phyloP scores from a whole-genome alignment of 2,113 vertebrate species.

The Hippoglossus stenolepis region DNA sequence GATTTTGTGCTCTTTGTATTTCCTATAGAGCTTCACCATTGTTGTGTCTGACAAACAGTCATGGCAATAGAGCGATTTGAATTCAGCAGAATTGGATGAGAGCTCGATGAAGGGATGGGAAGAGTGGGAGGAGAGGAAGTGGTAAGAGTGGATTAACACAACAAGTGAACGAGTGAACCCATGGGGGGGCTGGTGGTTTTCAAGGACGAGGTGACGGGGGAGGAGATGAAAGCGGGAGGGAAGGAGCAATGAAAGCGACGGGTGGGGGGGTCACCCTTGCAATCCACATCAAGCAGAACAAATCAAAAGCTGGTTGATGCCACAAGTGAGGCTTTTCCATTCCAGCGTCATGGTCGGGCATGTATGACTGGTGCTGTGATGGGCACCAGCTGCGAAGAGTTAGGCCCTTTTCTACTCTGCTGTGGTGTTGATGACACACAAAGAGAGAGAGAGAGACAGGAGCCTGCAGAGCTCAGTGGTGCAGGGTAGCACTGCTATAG shows the following conservation, averaged over 20 bases:
- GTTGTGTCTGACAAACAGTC: constrained; percentile 19
- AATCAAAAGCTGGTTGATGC: constrained; percentile 57
- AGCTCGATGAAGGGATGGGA: constrained; percentile 18
- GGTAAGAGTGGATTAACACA: constrained; percentile 66
- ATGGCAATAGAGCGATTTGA: constrained; percentile 19
- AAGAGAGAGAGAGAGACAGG: neutral
- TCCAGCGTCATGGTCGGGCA: constrained; percentile 28
- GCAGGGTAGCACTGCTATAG: neutral
- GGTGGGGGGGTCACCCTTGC: constrained; percentile 36
- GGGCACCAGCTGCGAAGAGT: constrained; percentile 45
- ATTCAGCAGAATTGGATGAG: constrained; percentile 22
- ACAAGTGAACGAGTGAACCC: constrained; percentile 32
- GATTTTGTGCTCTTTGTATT: constrained; percentile 6
- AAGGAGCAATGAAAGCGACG: constrained; percentile 1
- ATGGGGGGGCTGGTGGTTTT: constrained; percentile 17
- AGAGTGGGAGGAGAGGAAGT: constrained; percentile 57
- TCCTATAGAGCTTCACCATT: constrained; percentile 7
- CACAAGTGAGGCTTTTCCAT: constrained; percentile 55
- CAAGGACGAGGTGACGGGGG: constrained; percentile 1
- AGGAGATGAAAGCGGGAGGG: constrained; percentile 30
- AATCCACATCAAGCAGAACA: constrained; percentile 63
- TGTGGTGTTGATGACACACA: constrained; percentile 49
- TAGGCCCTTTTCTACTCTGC: constrained; percentile 1
- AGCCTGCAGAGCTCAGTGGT: constrained; percentile 19
- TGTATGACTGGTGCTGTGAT: constrained; percentile 24